A percentile compares a stretch with the other conserved stretches of the same genome.
Evolutionary conservation across 2,888 invertebrate species (phyloP).

Genomic region (Melanotus villosus): DNA sequence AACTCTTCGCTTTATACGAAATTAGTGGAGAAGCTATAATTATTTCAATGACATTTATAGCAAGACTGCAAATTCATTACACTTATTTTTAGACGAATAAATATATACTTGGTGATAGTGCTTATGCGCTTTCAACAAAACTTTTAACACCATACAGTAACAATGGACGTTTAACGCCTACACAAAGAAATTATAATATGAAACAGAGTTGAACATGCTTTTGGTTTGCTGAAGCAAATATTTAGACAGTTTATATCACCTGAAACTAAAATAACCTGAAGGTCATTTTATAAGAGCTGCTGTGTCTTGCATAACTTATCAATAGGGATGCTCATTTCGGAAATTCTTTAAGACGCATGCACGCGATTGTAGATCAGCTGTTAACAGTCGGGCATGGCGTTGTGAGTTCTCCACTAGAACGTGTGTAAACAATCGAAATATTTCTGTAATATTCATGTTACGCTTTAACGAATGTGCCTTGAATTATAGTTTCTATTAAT

Average conservation of each 20-base stretch:
- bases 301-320: constrained; percentile 37
- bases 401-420: too few relatives aligned
- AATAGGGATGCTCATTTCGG: too few relatives aligned
- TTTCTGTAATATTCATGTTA: too few relatives aligned
- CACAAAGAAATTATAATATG: constrained; percentile 34
- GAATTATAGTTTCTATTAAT: too few relatives aligned
- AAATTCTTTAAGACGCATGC: too few relatives aligned
- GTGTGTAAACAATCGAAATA: too few relatives aligned
- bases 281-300: constrained; percentile 22
- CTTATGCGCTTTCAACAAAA: constrained; percentile 18
- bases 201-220: constrained; percentile 39
- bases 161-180: constrained; percentile 33
- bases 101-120: constrained; percentile 38
- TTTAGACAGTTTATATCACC: constrained; percentile 36
- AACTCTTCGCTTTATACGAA: constrained; percentile 4
- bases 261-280: constrained; percentile 34
- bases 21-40: too few relatives aligned
- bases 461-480: too few relatives aligned
- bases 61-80: constrained; percentile 10
- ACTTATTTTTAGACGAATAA: not conserved
- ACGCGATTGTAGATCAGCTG: too few relatives aligned
- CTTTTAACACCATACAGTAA: constrained; percentile 38
- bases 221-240: constrained; percentile 41
- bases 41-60: too few relatives aligned
- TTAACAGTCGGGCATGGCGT: too few relatives aligned